Conservation (phyloP, 2,888 invertebrate genomes). For the Lamellibrachia columna region DNA sequence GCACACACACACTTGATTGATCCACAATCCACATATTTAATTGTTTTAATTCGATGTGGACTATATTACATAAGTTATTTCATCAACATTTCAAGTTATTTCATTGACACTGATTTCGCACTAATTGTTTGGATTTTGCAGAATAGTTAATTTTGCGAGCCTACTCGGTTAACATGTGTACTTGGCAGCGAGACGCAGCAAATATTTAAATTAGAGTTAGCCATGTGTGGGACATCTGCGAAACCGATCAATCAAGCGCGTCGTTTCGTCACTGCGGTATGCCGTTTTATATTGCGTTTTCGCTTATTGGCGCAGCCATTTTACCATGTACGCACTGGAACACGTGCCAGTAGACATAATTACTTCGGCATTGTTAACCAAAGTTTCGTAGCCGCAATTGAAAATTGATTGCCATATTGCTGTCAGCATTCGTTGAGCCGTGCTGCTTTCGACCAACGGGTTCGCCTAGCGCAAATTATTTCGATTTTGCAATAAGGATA, state of each 20-base stretch:
- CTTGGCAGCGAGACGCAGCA: not conserved
- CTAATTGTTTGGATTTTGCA: not conserved
- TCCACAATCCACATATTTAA: too few species aligned
- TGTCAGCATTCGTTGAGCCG: not conserved
- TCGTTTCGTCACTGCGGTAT: not conserved
- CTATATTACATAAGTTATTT: not conserved
- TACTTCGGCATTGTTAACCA: not conserved
- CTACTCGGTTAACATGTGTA: not conserved
- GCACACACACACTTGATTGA: too few species aligned
- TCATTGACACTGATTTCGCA: not conserved
- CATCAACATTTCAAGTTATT: not conserved
- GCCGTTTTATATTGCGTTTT: constrained; percentile 6
- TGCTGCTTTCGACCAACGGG: not conserved
- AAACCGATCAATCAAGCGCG: not conserved
- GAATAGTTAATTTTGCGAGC: not conserved
- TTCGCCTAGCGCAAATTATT: not conserved
- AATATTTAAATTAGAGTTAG: not conserved
- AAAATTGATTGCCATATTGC: not conserved
- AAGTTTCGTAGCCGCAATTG: not conserved
- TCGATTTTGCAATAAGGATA: not conserved
- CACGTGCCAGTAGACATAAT: not conserved
- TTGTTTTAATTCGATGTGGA: not conserved
- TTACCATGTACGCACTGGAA: not conserved
- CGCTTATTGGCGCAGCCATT: not conserved
- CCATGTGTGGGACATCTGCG: not conserved